Conservation (phyloP, 2,888 invertebrate species). For the Plebejus melissa region DNA sequence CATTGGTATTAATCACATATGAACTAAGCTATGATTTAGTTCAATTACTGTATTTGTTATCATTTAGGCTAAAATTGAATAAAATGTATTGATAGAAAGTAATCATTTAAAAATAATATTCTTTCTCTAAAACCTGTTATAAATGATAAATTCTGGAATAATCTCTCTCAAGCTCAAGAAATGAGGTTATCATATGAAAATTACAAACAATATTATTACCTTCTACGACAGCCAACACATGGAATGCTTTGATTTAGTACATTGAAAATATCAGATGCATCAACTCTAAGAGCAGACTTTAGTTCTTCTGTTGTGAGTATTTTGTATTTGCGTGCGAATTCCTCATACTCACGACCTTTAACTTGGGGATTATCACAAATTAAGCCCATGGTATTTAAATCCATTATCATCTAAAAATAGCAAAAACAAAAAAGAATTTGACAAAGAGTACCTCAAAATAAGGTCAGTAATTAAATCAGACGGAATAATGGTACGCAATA, state of each 20-base stretch:
- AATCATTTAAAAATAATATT: not conserved
- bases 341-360: conserved; percentile 90
- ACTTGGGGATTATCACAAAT: conserved; percentile 90
- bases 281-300: conserved; percentile 88
- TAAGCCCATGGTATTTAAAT: conserved; percentile 90
- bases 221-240: conserved; percentile 95
- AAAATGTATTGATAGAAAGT: too few species aligned
- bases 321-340: conserved; percentile 90
- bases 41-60: too few species aligned
- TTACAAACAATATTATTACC: conserved; percentile 69
- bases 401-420: conserved; percentile 91
- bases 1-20: not conserved
- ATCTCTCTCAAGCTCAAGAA: not conserved
- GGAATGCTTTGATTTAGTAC: conserved; percentile 94
- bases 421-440: conserved; percentile 49
- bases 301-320: conserved; percentile 88
- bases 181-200: conserved; percentile 18
- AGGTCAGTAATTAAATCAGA: conserved; percentile 53
- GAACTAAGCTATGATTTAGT: too few species aligned
- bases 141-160: not conserved
- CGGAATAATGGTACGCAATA: not conserved
- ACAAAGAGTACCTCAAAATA: conserved; percentile 66
- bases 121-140: not conserved
- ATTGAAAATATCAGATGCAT: conserved; percentile 88
- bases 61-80: not conserved